These are phyloP conservation scores for Zootermopsis nevadensis DNA, from an alignment of 2,888 invertebrate genomes.

Conservation along the genomic window DNA sequence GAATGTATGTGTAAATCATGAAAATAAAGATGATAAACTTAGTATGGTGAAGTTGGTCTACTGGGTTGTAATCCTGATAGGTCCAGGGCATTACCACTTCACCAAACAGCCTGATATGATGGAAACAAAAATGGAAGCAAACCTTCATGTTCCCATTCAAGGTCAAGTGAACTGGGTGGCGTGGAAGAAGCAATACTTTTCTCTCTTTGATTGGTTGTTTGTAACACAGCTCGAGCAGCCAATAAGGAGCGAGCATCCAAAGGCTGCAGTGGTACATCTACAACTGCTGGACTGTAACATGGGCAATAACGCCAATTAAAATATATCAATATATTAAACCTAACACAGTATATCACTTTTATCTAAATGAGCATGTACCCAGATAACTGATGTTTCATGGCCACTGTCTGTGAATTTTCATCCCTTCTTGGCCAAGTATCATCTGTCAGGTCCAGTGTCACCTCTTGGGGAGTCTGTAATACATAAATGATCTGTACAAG, in stretches of 20 bases:
- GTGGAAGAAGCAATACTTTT: constrained; percentile 66
- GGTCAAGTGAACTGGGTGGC: constrained; percentile 74
- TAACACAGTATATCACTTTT: not conserved
- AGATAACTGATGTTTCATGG: not conserved
- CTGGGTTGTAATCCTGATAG: too few species aligned
- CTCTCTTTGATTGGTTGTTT: constrained; percentile 52
- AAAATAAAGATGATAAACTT: too few species aligned
- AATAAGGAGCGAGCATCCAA: constrained; percentile 69
- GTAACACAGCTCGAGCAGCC: constrained; percentile 44
- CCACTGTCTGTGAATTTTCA: not conserved
- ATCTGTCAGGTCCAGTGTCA: constrained; percentile 53
- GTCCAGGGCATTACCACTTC: too few species aligned
- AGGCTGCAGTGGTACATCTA: constrained; percentile 70
- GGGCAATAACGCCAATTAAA: not conserved
- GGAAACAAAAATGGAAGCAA: constrained; percentile 54
- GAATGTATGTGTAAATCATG: too few species aligned
- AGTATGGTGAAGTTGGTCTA: too few species aligned
- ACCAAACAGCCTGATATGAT: not conserved
- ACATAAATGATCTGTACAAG: not conserved
- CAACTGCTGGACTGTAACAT: not conserved
- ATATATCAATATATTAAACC: not conserved
- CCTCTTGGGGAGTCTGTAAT: constrained; percentile 48
- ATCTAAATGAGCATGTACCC: not conserved
- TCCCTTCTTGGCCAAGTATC: constrained; percentile 49
- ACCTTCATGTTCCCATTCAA: constrained; percentile 79